A percentile compares a stretch with the other conserved stretches of the same genome.
phyloP scores from a whole-genome alignment of 2,888 invertebrate species.

The Spialia ferax region DNA sequence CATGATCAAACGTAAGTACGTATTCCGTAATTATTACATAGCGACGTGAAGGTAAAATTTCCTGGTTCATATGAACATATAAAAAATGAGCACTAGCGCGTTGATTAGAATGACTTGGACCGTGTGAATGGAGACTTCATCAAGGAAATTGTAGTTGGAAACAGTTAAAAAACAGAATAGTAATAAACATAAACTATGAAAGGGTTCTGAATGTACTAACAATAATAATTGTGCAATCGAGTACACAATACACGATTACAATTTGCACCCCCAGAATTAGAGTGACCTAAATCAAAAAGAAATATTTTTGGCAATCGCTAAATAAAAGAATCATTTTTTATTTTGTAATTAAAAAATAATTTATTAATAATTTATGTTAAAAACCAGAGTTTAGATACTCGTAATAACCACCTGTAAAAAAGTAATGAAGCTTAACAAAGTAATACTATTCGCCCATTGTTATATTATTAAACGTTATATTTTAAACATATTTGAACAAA shows the following conservation, averaged over 20 bases:
- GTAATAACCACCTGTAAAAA: too few species aligned
- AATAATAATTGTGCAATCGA: not conserved
- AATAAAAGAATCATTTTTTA: too few species aligned
- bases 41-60: conserved; percentile 51
- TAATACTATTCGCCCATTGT: too few species aligned
- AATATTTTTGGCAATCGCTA: too few species aligned
- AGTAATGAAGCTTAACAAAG: too few species aligned
- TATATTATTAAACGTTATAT: too few species aligned
- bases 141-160: conserved; percentile 62
- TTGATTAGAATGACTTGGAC: conserved; percentile 68
- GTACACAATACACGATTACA: not conserved
- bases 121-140: conserved; percentile 73
- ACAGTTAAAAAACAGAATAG: conserved; percentile 42
- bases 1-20: conserved; percentile 37
- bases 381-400: too few species aligned
- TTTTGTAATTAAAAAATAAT: too few species aligned
- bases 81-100: conserved; percentile 61
- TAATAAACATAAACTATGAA: conserved; percentile 34
- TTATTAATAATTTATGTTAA: too few species aligned
- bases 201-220: conserved; percentile 23
- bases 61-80: conserved; percentile 62
- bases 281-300: too few species aligned
- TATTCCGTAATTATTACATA: conserved; percentile 39
- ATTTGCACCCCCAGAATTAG: too few species aligned
- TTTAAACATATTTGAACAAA: too few species aligned